Percentiles rank a stretch among this genome's conserved stretches.
Conservation (phyloP, 2,113 vertebrate species). For the Ranitomeya variabilis region DNA sequence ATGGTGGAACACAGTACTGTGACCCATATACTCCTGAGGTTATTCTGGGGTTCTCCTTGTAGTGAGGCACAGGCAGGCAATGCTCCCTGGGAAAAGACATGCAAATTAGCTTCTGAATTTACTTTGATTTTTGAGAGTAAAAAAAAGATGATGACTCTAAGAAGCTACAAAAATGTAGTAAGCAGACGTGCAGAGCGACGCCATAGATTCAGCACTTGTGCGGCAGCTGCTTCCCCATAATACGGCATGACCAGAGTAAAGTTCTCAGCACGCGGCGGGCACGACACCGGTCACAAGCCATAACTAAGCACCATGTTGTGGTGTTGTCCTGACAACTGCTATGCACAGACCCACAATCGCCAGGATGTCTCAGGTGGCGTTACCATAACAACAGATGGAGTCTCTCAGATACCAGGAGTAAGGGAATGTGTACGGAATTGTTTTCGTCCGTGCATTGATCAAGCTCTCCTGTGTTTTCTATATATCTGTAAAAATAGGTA, state of each 20-base stretch:
- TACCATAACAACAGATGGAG: slow-evolving; percentile 52
- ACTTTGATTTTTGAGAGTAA: too few relatives aligned
- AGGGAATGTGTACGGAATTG: slow-evolving; percentile 35
- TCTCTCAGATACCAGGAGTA: slow-evolving; percentile 38
- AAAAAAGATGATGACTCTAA: background rate
- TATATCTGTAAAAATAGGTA: too few relatives aligned
- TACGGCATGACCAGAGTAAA: background rate
- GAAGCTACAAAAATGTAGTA: background rate
- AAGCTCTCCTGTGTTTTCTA: background rate
- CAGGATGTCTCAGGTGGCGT: slow-evolving; percentile 52
- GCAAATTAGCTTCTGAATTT: too few relatives aligned
- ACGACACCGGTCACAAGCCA: slow-evolving; percentile 12
- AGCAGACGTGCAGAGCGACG: background rate
- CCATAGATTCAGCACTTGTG: background rate
- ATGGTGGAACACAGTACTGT: too few relatives aligned
- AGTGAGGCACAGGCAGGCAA: too few relatives aligned
- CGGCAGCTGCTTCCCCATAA: background rate
- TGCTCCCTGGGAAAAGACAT: too few relatives aligned
- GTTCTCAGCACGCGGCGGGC: background rate
- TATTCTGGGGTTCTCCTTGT: too few relatives aligned
- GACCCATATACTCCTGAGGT: too few relatives aligned
- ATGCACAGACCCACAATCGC: slow-evolving; percentile 35
- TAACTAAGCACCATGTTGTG: slow-evolving; percentile 7
- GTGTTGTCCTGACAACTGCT: slow-evolving; percentile 57
- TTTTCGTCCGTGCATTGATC: background rate